These are phyloP conservation scores for Zhengitettix transpicula DNA, from an alignment of 2,888 invertebrate genomes.

Conservation along the genomic window DNA sequence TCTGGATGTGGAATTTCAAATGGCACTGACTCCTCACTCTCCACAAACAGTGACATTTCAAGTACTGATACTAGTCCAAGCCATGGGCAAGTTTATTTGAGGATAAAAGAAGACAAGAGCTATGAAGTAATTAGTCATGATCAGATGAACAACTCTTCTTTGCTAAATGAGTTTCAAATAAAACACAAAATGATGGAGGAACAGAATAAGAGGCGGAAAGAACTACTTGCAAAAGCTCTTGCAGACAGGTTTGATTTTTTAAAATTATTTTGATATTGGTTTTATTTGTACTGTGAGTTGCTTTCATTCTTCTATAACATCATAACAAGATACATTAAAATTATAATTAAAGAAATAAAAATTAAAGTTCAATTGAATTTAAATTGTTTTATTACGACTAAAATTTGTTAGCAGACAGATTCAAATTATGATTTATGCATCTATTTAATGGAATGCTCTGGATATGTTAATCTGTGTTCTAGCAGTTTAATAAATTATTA, in stretches of 20 bases:
- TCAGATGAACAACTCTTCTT: background rate
- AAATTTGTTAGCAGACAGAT: no score
- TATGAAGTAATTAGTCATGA: conserved; percentile 11
- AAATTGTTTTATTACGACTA: no score
- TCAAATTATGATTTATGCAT: no score
- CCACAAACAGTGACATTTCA: background rate
- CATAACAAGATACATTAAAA: no score
- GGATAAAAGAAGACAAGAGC: conserved; percentile 12
- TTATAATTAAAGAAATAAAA: no score
- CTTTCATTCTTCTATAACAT: no score
- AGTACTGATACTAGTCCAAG: conserved; percentile 6
- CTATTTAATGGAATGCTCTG: no score
- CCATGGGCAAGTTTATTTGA: conserved; percentile 11
- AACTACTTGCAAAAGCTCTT: conserved; percentile 52
- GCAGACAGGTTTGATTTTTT: conserved; percentile 42
- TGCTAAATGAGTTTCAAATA: conserved; percentile 43
- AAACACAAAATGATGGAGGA: conserved; percentile 62
- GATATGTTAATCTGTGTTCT: no score
- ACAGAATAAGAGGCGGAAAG: conserved; percentile 59
- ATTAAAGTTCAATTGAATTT: no score
- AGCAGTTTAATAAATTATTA: no score
- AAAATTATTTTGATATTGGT: no score
- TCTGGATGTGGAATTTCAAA: background rate
- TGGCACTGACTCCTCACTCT: background rate
- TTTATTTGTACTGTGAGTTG: no score